These are phyloP conservation scores for Esox lucius DNA, from an alignment of 2,797 vertebrate species.

Conservation along the genomic window DNA sequence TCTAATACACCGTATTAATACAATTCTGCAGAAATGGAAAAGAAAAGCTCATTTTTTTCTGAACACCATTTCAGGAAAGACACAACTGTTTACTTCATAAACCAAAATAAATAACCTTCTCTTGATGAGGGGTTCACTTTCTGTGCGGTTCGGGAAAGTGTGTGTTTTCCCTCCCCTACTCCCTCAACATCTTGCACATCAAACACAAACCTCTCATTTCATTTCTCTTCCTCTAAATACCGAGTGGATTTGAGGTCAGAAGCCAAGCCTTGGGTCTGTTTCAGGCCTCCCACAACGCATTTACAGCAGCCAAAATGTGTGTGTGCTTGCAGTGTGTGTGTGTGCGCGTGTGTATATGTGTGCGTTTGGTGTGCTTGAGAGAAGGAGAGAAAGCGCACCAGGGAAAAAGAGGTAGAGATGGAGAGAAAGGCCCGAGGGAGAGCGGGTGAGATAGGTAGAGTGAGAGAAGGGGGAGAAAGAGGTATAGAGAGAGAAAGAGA, in stretches of 20 bases:
- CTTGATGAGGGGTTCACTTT: conserved; percentile 39
- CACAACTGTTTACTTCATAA: conserved; percentile 43
- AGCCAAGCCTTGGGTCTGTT: conserved; percentile 44
- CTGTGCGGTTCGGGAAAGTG: background rate
- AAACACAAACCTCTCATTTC: conserved; percentile 62
- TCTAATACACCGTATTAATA: too few species aligned
- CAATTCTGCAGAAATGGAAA: too few species aligned
- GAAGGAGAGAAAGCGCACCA: too few species aligned
- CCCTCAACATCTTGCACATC: conserved; percentile 68
- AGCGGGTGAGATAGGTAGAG: too few species aligned
- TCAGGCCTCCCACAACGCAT: conserved; percentile 50
- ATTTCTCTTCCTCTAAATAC: conserved; percentile 60
- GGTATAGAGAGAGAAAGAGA: too few species aligned
- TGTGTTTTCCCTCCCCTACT: conserved; percentile 46
- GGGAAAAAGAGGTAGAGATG: too few species aligned
- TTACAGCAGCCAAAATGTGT: conserved; percentile 37
- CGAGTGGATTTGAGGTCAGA: conserved; percentile 56
- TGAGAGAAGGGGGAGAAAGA: too few species aligned
- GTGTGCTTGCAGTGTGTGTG: background rate
- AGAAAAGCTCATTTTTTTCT: conserved; percentile 22
- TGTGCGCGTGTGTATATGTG: conserved; percentile 2
- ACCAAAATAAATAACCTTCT: conserved; percentile 51
- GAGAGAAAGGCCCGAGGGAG: too few species aligned
- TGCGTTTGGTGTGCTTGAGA: background rate
- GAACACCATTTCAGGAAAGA: conserved; percentile 30